Percentiles rank a stretch among this genome's conserved stretches.
Evolutionary conservation across 2,113 vertebrate species (phyloP).

Genomic region (Pelobates fuscus): DNA sequence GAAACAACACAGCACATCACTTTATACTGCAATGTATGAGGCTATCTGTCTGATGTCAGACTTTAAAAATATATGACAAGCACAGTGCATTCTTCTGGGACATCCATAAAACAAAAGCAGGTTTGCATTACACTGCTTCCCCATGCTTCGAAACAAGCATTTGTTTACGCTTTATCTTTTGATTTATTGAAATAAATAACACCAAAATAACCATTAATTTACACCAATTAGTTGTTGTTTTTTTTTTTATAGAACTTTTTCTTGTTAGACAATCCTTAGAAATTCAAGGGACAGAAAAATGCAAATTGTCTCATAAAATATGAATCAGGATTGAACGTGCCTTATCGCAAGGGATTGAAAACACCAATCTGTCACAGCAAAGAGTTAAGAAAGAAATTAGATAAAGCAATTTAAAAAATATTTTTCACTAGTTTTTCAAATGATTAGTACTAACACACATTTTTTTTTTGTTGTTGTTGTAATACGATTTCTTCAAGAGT

Average conservation of each 20-base stretch:
- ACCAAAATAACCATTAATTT: conserved; percentile 20
- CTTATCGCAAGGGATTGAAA: background rate
- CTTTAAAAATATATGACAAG: conserved; percentile 15
- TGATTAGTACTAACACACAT: conserved; percentile 10
- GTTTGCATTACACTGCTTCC: background rate
- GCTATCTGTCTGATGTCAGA: background rate
- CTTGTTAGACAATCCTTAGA: background rate
- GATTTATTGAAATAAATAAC: conserved; percentile 22
- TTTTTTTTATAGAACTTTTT: background rate
- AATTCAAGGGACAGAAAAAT: background rate
- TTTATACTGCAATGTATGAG: background rate
- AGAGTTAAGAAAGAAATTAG: conserved; percentile 2
- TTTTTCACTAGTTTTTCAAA: conserved; percentile 6
- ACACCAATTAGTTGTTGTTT: too few relatives aligned
- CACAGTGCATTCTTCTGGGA: background rate
- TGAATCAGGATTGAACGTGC: background rate
- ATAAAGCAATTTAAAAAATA: background rate
- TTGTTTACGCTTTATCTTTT: conserved; percentile 22
- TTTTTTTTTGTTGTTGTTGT: conserved; percentile 30
- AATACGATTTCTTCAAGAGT: conserved; percentile 30
- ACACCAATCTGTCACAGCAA: background rate
- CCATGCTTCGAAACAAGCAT: too few relatives aligned
- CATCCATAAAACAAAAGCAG: background rate
- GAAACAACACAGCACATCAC: background rate
- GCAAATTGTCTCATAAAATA: background rate